Conservation (phyloP, 64 coral and sea anemone genomes). For the Montipora sp. region DNA sequence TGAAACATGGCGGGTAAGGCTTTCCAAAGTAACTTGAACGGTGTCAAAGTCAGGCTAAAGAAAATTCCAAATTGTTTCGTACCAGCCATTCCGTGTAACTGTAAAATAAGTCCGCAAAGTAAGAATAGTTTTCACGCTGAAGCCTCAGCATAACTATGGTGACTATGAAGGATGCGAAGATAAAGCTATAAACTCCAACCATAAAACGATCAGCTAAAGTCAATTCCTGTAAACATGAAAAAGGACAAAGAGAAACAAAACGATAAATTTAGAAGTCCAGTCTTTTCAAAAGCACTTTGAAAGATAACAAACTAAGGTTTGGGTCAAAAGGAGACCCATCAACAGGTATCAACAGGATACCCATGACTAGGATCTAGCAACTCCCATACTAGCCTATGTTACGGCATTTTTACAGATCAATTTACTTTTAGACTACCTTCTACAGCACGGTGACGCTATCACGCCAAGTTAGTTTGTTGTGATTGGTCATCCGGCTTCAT, state of each 20-base stretch:
- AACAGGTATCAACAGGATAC: too few relatives aligned
- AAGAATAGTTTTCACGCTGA: conserved; percentile 87
- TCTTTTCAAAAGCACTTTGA: not conserved
- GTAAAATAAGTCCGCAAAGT: conserved; percentile 90
- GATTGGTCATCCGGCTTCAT: too few relatives aligned
- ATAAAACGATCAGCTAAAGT: conserved; percentile 97
- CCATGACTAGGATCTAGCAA: too few relatives aligned
- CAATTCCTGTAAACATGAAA: conserved; percentile 73
- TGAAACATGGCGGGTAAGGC: too few relatives aligned
- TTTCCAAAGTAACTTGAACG: too few relatives aligned
- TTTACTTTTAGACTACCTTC: too few relatives aligned
- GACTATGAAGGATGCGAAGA: conserved; percentile 97
- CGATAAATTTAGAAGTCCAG: not conserved
- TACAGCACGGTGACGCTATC: too few relatives aligned
- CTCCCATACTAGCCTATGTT: not conserved
- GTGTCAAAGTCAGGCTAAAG: too few relatives aligned
- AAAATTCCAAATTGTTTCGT: not conserved
- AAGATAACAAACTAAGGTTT: too few relatives aligned
- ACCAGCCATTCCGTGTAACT: conserved; percentile 98
- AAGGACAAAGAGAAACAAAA: not conserved
- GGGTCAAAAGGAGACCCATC: too few relatives aligned
- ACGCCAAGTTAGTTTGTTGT: too few relatives aligned
- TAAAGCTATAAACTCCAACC: conserved; percentile 99
- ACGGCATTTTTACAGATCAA: too few relatives aligned
- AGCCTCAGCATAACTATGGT: conserved; percentile 96